A percentile compares a stretch with the other conserved stretches of the same genome.
Evolutionary conservation across 2,113 vertebrate genomes (phyloP).

Genomic region (Probosciger aterrimus): DNA sequence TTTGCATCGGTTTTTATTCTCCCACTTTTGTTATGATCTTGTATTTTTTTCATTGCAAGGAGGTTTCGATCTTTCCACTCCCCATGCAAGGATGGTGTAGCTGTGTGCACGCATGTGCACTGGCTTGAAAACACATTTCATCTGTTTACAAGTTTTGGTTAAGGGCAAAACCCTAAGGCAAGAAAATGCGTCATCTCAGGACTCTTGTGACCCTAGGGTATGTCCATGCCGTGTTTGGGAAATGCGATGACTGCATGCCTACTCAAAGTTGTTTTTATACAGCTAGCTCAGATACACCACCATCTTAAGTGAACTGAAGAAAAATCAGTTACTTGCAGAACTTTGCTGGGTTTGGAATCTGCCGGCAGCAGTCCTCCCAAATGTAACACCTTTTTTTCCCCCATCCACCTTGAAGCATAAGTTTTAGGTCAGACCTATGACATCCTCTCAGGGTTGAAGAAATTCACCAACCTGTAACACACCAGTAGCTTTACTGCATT

Average conservation of each 20-base stretch:
- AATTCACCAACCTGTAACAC: not conserved
- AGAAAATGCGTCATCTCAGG: constrained; percentile 54
- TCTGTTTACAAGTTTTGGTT: constrained; percentile 54
- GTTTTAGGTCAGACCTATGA: not conserved
- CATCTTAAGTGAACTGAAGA: not conserved
- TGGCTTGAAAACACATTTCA: not conserved
- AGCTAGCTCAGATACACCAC: not conserved
- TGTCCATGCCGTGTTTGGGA: not conserved
- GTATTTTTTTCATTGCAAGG: not conserved
- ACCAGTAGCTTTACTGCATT: not conserved
- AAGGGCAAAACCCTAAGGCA: constrained; percentile 53
- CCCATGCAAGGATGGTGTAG: not conserved
- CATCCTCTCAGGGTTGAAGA: not conserved
- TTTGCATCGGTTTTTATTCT: not conserved
- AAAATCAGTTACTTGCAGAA: not conserved
- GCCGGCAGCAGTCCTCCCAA: not conserved
- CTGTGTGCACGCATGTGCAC: not conserved
- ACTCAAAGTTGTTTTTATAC: not conserved
- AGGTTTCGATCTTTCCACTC: not conserved
- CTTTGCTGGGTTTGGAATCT: not conserved
- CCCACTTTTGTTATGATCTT: not conserved
- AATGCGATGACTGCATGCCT: not conserved
- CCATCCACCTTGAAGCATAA: accelerated
- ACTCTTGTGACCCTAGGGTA: constrained; percentile 9
- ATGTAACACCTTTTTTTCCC: not conserved